phyloP scores from a whole-genome alignment of 2,797 vertebrate species.

The Hoplostethus atlanticus region DNA sequence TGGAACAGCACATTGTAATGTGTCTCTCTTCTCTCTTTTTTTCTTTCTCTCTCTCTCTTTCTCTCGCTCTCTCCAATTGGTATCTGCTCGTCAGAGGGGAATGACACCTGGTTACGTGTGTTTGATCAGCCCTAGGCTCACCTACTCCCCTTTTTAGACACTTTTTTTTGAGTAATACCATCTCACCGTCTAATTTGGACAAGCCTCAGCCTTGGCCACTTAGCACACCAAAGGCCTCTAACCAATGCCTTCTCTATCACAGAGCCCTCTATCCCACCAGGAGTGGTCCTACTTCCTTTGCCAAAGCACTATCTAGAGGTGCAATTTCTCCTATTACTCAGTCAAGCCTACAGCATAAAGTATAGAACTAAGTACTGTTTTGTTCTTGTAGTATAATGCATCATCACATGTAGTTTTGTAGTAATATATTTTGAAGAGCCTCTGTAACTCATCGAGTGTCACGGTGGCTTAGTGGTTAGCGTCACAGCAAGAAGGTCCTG shows the following conservation, averaged over 20 bases:
- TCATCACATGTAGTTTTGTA: no score
- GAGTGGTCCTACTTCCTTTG: no score
- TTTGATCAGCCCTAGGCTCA: slow-evolving; percentile 42
- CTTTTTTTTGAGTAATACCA: slow-evolving; percentile 8
- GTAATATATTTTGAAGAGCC: no score
- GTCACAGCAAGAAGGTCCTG: no score
- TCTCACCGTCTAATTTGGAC: slow-evolving; percentile 19
- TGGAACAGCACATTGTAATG: slow-evolving; percentile 36
- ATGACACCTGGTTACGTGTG: slow-evolving; percentile 40
- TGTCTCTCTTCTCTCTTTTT: no score
- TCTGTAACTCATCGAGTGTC: no score
- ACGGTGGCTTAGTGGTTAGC: no score
- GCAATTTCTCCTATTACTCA: no score
- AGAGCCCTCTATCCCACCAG: background rate
- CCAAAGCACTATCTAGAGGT: background rate
- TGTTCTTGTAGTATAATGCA: no score
- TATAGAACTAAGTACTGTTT: no score
- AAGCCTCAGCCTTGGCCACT: background rate
- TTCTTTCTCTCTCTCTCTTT: background rate
- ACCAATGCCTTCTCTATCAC: background rate
- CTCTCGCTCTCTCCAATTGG: slow-evolving; percentile 19
- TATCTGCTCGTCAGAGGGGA: slow-evolving; percentile 53
- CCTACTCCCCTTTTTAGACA: slow-evolving; percentile 31
- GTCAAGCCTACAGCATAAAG: background rate
- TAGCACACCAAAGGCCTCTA: background rate